Percentiles rank a stretch among this genome's conserved stretches.
These are phyloP conservation scores for Anolis apletophallus DNA, from an alignment of 2,797 vertebrate genomes.

Conservation along the genomic window DNA sequence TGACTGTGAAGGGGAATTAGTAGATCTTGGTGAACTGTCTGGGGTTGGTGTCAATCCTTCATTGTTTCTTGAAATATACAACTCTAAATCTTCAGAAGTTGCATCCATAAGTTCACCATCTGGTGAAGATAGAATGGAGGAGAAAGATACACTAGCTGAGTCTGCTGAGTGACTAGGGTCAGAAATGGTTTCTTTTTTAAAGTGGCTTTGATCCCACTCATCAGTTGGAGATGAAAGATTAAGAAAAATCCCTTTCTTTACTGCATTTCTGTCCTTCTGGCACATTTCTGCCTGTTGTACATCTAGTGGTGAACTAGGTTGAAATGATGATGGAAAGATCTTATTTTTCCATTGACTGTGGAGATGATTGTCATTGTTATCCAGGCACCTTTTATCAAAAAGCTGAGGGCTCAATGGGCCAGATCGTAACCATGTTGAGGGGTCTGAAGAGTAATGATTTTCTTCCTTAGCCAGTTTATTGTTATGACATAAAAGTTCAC, in stretches of 20 bases:
- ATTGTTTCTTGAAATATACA: constrained; percentile 82
- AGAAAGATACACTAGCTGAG: constrained; percentile 86
- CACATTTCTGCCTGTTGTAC: constrained; percentile 73
- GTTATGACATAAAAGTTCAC: constrained; percentile 75
- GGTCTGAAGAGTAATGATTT: constrained; percentile 72
- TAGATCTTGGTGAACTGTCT: constrained; percentile 93
- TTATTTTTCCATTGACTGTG: constrained; percentile 78
- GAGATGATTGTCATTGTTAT: constrained; percentile 77
- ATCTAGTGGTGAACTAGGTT: constrained; percentile 77
- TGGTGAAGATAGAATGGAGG: constrained; percentile 79
- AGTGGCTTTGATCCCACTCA: constrained; percentile 87
- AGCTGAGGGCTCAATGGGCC: constrained; percentile 86
- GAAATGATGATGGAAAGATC: constrained; percentile 75
- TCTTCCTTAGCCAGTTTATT: constrained; percentile 77
- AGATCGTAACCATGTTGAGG: constrained; percentile 76
- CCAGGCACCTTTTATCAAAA: constrained; percentile 83
- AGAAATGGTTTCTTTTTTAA: constrained; percentile 78
- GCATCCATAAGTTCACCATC: constrained; percentile 87
- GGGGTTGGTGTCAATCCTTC: constrained; percentile 90
- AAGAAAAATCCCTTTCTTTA: constrained; percentile 83
- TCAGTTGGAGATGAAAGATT: constrained; percentile 84
- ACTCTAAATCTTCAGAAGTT: constrained; percentile 85
- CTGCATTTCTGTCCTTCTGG: constrained; percentile 74
- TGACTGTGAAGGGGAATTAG: constrained; percentile 90
- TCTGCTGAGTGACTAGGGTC: constrained; percentile 83